These are phyloP conservation scores for Bibio marci DNA, from an alignment of 2,888 invertebrate genomes.

Conservation along the genomic window DNA sequence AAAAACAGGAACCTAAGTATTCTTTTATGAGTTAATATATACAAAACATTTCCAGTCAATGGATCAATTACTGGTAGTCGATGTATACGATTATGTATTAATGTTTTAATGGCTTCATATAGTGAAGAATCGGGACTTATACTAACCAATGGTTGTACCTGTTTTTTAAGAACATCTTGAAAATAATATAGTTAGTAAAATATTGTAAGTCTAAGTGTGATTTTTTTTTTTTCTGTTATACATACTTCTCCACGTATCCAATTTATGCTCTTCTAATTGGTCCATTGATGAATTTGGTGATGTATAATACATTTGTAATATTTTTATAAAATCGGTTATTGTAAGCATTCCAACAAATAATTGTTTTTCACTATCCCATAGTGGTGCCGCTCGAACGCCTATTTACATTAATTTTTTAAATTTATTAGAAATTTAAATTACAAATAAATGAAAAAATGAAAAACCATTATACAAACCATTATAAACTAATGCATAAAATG, in stretches of 20 bases:
- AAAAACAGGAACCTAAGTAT: conserved; percentile 94
- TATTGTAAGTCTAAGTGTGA: too few relatives aligned
- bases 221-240: conserved; percentile 13
- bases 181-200: conserved; percentile 10
- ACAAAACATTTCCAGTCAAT: conserved; percentile 87
- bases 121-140: conserved; percentile 86
- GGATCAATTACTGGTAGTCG: conserved; percentile 94
- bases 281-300: conserved; percentile 87
- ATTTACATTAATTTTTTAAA: conserved; percentile 11
- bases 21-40: conserved; percentile 96
- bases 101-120: conserved; percentile 82
- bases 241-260: conserved; percentile 89
- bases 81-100: conserved; percentile 90
- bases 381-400: conserved; percentile 91
- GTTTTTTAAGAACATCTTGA: conserved; percentile 69
- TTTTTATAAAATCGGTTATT: conserved; percentile 98
- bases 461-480: conserved; percentile 61
- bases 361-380: conserved; percentile 90
- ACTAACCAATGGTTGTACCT: conserved; percentile 73
- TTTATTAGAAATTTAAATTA: neutral
- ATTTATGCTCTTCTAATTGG: conserved; percentile 89
- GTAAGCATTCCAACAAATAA: conserved; percentile 97
- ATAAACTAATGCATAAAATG: conserved; percentile 97
- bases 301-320: conserved; percentile 93
- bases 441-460: neutral